Base-by-base conservation (phyloP, 2,113 vertebrate species). In the Condylura cristata region DNA sequence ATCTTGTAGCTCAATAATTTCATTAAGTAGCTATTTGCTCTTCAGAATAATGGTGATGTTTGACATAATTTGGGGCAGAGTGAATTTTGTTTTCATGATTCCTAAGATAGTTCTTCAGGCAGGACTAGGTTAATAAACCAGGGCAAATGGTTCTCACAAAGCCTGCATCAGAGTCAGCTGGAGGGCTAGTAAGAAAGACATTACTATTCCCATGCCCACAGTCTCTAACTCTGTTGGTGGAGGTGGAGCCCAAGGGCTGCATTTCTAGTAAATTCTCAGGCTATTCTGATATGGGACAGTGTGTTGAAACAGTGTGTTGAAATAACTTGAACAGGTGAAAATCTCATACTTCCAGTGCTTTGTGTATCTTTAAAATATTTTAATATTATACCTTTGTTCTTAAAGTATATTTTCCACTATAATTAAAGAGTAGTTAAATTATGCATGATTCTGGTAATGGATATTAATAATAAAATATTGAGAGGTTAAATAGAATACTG, bases 401-500 rank as follows among this genome's bases (percentile, higher is more conserved):
- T 63, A 92, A 95, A 88, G 37, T 48, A 24, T 56, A 32, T 78
- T 84, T 83, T 74, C 75, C 32, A 60, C 48, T 51, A 32, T 5
- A 94, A 93, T 58, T 93, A 82, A 11, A 75, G 30, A 83, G 17
- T 76, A 66, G 22, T 94, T 86, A 78, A 86, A 70, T 91, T 84
- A 86, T 39, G 41, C 89, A 51, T 93, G n/a, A 88, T 87, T 78
- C 76, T 84, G 44, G 18, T 84, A 58, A 93, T 87, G 24, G 10
- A 76, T 58, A 34, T 70, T 92, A 84, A 81, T 86, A 60, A 74
- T 84, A 89, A 91, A 91, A 85, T 74, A 76, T 46, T 85, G 6
- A 14, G 22, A n/a, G 8, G 41, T 92, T 85, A 78, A 93, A 51
- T 94, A 81, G 85, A 92, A 68, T 82, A 28, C 39, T 68, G 26